These are phyloP conservation scores for Lacerta agilis DNA, from an alignment of 2,797 vertebrate genomes.

Conservation along the genomic window DNA sequence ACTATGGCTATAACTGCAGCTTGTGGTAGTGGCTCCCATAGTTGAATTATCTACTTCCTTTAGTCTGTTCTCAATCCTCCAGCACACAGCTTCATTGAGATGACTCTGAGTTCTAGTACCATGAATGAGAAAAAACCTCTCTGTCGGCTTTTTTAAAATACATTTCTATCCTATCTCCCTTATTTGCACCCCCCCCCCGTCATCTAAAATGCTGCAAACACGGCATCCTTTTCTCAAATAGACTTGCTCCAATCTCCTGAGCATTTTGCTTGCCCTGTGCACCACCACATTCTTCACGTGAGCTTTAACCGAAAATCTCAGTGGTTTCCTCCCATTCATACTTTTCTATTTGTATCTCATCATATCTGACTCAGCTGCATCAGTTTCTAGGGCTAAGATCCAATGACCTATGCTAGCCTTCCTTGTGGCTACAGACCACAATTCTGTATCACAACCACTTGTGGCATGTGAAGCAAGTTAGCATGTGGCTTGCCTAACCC, in stretches of 20 bases:
- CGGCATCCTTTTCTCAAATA: not conserved
- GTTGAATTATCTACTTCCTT: not conserved
- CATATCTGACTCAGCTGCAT: not conserved
- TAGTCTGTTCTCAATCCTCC: not conserved
- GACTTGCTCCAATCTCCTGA: not conserved
- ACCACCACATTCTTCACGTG: slow-evolving; percentile 10
- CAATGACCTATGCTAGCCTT: not conserved
- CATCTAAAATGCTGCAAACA: too few species aligned
- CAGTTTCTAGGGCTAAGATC: not conserved
- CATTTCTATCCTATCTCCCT: too few species aligned
- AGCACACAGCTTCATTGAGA: too few species aligned
- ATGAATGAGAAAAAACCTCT: too few species aligned
- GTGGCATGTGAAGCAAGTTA: not conserved
- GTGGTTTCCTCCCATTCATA: not conserved
- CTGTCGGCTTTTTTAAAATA: too few species aligned
- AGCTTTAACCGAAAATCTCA: not conserved
- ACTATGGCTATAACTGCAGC: too few species aligned
- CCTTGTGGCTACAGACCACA: not conserved
- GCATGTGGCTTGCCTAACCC: not conserved
- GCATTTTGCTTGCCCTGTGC: not conserved
- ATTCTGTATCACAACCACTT: not conserved
- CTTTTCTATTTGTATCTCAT: not conserved
- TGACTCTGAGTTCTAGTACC: too few species aligned
- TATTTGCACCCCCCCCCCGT: too few species aligned
- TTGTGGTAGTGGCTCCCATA: too few species aligned